Conservation (phyloP, 2,797 vertebrate species). For the Diglossa cyanea region DNA sequence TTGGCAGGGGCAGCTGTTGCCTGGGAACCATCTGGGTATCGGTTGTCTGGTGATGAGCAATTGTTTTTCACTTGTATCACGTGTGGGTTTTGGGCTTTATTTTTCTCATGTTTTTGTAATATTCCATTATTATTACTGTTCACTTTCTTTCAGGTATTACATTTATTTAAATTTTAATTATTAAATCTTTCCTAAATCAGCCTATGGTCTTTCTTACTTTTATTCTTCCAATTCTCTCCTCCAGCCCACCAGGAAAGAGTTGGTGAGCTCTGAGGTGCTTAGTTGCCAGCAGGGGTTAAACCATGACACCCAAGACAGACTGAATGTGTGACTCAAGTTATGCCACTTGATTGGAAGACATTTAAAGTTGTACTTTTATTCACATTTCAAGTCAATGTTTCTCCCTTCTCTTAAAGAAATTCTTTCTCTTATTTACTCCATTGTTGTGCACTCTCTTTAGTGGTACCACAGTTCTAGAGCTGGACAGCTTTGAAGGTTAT, state of each 20-base stretch:
- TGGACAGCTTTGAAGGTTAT: background rate
- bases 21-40: background rate
- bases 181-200: background rate
- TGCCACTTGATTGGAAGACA: background rate
- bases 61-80: background rate
- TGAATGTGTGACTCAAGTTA: fast-evolving
- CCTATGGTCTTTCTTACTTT: background rate
- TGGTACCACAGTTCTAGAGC: background rate
- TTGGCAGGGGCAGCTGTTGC: background rate
- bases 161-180: background rate
- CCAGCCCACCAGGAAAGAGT: background rate
- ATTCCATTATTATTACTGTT: background rate
- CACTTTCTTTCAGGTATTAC: background rate
- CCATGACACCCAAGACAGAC: background rate
- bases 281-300: background rate
- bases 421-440: background rate
- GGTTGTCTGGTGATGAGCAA: background rate
- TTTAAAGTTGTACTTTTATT: background rate
- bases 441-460: fast-evolving
- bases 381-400: background rate
- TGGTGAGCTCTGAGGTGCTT: background rate
- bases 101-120: background rate
- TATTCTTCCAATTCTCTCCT: background rate
- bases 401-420: background rate
- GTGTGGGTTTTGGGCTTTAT: background rate